Evolutionary conservation across 2,888 invertebrate genomes (phyloP), one percentile per base, ranked within the genome.

Genomic region (Prenolepis imparis): DNA sequence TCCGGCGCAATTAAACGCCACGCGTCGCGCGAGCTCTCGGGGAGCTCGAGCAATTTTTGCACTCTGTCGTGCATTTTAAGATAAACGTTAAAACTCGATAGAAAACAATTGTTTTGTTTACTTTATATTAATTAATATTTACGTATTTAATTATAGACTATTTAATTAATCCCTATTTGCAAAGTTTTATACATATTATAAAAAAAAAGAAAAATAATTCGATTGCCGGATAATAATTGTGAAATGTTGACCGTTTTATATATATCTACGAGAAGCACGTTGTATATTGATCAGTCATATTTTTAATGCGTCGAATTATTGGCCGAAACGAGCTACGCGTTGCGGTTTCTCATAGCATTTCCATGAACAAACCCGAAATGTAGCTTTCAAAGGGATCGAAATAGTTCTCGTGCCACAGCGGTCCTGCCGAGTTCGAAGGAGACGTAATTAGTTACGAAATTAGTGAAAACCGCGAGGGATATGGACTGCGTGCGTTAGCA

Each of bases 401-500:
- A 72, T 55, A 36, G 75, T 77, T 73, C 61, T n/a, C 52, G 11
- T 44, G 55, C 44, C 59, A 63, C 84, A 72, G 74, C 83, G 87
- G 86, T 88, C 87, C 86, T 78, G 82, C 15, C 86, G 87, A 87
- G 86, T 89, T 87, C 82, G 84, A 86, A 86, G 85, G 89, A 82
- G 87, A 91, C 88, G 91, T 91, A 90, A 92, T 92, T 92, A 92
- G 91, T 90, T 89, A 89, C 84, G 84, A 92, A 92, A 92, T 92
- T 92, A 90, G 88, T 63, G 88, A 84, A 89, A 91, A 91, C 92
- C 91, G 59, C 77, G 63, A 73, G 81, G 63, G 82, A 67, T 75
- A 80, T 74, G 84, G 82, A 75, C 64, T 80, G 81, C 44, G 39
- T 67, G 70, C 44, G 55, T 77, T 68, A n/a, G 75, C 75, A 77